Conservation (phyloP, 2,113 vertebrate genomes). For the Podarcis raffonei region DNA sequence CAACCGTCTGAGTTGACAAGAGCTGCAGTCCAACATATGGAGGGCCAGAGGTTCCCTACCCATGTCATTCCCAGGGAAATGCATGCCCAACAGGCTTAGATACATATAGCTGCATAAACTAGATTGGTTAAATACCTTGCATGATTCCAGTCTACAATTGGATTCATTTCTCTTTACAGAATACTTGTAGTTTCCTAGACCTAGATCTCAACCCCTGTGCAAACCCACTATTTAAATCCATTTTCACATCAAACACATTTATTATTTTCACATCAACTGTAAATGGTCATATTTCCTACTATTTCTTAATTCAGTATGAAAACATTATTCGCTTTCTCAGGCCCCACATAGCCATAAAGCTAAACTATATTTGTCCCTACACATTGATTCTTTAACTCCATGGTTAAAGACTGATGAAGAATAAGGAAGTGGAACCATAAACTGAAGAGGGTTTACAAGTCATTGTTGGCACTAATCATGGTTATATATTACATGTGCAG, state of each 20-base stretch:
- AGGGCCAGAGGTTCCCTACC: no score
- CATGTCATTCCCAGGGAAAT: neutral
- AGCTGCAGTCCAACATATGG: no score
- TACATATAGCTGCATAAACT: neutral
- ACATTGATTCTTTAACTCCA: neutral
- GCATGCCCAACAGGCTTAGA: neutral
- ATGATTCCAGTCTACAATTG: neutral
- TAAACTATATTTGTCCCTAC: neutral
- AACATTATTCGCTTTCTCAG: neutral
- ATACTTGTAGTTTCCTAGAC: neutral
- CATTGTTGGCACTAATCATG: neutral
- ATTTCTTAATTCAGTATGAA: neutral
- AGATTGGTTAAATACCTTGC: neutral
- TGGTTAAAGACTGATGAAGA: neutral
- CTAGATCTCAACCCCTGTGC: neutral
- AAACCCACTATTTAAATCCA: neutral
- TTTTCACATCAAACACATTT: fast-evolving
- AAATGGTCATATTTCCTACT: neutral
- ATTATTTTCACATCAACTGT: neutral
- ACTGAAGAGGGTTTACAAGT: neutral
- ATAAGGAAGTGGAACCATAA: neutral
- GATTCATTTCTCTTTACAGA: neutral
- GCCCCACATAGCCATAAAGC: neutral
- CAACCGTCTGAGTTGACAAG: no score
- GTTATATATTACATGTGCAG: neutral